Evolutionary conservation across 2,797 vertebrate species (phyloP).

Genomic region (Lacerta bilineata): DNA sequence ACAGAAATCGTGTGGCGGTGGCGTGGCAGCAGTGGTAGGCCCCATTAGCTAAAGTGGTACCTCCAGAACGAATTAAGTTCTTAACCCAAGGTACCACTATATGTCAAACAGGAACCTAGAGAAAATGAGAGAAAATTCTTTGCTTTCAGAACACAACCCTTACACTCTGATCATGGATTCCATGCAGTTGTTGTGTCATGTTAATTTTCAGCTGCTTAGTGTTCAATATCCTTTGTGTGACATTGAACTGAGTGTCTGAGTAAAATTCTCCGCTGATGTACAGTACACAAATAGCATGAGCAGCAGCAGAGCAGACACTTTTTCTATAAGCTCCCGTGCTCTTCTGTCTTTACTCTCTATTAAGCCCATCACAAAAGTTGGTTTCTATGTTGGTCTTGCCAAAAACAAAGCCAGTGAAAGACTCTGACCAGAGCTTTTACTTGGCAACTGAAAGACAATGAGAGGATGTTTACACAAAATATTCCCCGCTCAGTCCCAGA

Average conservation of each 20-base stretch:
- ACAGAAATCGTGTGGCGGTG: no score
- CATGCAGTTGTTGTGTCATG: conserved; percentile 24
- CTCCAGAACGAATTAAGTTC: no score
- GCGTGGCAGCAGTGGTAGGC: no score
- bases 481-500: neutral
- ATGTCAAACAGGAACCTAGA: neutral
- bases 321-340: neutral
- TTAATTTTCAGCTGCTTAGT: conserved; percentile 23
- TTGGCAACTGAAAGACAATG: conserved; percentile 10
- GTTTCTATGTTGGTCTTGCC: neutral
- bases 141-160: neutral
- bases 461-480: conserved; percentile 5
- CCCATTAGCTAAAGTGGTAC: no score
- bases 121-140: neutral
- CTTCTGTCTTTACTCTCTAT: neutral
- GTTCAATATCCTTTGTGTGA: conserved; percentile 24
- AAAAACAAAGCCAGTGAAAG: neutral
- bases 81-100: no score
- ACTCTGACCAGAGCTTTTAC: neutral
- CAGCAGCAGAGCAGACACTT: neutral
- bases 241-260: conserved; percentile 26
- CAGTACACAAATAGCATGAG: conserved; percentile 28
- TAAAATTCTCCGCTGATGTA: conserved; percentile 7
- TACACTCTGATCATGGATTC: neutral
- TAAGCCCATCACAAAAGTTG: neutral